Base-by-base conservation (phyloP, 23 tunicate species). In the Aplidium turbinatum region DNA sequence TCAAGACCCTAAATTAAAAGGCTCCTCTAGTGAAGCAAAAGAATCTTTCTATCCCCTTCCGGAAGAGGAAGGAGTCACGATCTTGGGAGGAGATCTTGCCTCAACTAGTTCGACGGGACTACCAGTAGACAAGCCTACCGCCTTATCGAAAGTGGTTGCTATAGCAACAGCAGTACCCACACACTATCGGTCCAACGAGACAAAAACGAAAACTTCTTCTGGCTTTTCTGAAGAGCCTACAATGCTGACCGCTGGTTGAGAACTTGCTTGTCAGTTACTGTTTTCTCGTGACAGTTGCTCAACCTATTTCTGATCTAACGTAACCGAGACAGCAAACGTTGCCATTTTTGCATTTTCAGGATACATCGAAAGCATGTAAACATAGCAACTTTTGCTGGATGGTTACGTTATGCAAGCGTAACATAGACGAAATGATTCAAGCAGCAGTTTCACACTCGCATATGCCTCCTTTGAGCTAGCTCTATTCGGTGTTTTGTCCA, bases 101-200 rank as follows among this genome's bases (percentile, higher is more conserved):
- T 53, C 26, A 4, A 38, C 38, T 11, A 23, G 35, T 9, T 38
- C 70, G 1, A 32, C 32, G 11, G 50, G 18, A 7, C 25, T 28
- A 6, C n/a, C n/a, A n/a, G n/a, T n/a, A n/a, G 55, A 79, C 11
- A 58, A 67, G 35, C 40, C 51, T 13, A 68, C 46, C 53, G 79
- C 87, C 26, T 26, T 81, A 51, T 72, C 87, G 19, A 81, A 81
- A 62, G 87, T 81, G 2, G 87, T 81, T 22, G 87, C 87, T 38
- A 39, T 72, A 35, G 87, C 87, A 81, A 81, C 87, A 13, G 78
- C 87, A 24, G 79, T 76, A 22, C 87, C 78, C 0, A 81, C 87
- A 5, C 87, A 61, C 79, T 23, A 5, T 28, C 78, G 87, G 1
- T 48, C 85, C 2, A 45, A 47, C 47, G 73, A 63, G 18, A 47